Percentiles rank a stretch among this genome's conserved stretches.
Conservation (phyloP, 2,888 invertebrate species). For the Pachycephus smyrnensis region DNA sequence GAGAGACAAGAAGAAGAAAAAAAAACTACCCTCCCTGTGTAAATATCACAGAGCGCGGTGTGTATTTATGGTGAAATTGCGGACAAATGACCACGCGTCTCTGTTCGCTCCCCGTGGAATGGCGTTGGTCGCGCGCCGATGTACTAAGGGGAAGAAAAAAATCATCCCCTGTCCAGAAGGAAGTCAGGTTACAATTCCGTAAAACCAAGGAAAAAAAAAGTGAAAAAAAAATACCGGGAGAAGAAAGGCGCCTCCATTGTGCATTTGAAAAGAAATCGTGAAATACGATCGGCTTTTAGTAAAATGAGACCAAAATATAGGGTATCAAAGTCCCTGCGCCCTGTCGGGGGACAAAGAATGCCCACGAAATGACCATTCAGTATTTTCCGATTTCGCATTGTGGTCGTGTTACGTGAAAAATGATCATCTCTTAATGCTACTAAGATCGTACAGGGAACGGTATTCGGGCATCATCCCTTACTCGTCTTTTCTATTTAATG, state of each 20-base stretch:
- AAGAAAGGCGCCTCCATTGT: constrained; percentile 2
- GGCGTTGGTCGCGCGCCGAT: background rate
- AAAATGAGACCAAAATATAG: constrained; percentile 63
- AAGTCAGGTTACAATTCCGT: constrained; percentile 46
- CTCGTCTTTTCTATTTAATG: background rate
- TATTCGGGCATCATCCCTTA: background rate
- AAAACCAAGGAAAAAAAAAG: constrained; percentile 24
- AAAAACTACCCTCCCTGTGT: constrained; percentile 27
- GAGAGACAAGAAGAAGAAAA: constrained; percentile 27
- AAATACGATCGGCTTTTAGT: constrained; percentile 65
- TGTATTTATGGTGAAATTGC: constrained; percentile 58
- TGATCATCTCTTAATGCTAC: constrained; percentile 24
- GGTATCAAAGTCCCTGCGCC: constrained; percentile 42
- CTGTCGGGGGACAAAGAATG: constrained; percentile 35
- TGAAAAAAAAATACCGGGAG: constrained; percentile 9
- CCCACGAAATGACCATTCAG: constrained; percentile 56
- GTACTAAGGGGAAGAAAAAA: background rate
- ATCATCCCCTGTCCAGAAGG: constrained; percentile 8
- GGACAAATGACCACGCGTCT: constrained; percentile 59
- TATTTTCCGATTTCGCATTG: constrained; percentile 26
- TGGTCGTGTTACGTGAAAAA: constrained; percentile 30
- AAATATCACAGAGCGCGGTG: constrained; percentile 43
- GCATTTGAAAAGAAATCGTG: constrained; percentile 42
- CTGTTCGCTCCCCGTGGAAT: constrained; percentile 28
- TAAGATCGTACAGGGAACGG: background rate